Conservation (phyloP, 1,140 invertebrate genomes). For the Leptopilina clavipes region DNA sequence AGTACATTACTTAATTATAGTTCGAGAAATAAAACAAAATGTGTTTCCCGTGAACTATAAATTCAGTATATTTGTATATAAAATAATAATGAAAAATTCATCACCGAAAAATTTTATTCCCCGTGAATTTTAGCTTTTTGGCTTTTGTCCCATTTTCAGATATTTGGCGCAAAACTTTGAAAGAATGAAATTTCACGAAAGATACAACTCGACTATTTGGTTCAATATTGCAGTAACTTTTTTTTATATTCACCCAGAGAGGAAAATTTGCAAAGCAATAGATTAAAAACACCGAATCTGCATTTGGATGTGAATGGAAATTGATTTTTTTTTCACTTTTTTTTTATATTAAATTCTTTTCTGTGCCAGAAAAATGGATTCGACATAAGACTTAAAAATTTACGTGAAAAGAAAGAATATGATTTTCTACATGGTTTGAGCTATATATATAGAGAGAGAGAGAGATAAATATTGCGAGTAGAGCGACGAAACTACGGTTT, state of each 20-base stretch:
- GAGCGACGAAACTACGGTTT: conserved; percentile 6
- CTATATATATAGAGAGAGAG: too few species aligned
- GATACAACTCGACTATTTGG: background rate
- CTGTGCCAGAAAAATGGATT: conserved; percentile 1
- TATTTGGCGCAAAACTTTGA: background rate
- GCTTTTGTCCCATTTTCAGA: background rate
- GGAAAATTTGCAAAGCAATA: conserved; percentile 5
- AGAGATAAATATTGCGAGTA: background rate
- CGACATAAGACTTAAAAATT: conserved; percentile 17
- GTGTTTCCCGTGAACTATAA: too few species aligned
- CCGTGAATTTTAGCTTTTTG: background rate
- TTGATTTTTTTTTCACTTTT: background rate
- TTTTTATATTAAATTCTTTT: background rate
- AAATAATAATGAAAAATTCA: too few species aligned
- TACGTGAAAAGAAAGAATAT: background rate
- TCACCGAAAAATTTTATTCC: too few species aligned
- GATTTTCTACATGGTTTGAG: conserved; percentile 9
- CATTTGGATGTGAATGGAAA: background rate
- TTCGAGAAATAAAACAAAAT: too few species aligned
- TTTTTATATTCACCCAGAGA: background rate
- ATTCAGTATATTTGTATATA: too few species aligned
- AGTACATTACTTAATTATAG: too few species aligned
- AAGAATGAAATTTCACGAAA: background rate
- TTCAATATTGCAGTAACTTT: conserved; percentile 7
- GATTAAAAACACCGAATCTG: conserved; percentile 3